Evolutionary conservation across 1,140 invertebrate genomes (phyloP), one percentile per base, ranked within the genome.

Genomic region (Rhynchophorus ferrugineus): DNA sequence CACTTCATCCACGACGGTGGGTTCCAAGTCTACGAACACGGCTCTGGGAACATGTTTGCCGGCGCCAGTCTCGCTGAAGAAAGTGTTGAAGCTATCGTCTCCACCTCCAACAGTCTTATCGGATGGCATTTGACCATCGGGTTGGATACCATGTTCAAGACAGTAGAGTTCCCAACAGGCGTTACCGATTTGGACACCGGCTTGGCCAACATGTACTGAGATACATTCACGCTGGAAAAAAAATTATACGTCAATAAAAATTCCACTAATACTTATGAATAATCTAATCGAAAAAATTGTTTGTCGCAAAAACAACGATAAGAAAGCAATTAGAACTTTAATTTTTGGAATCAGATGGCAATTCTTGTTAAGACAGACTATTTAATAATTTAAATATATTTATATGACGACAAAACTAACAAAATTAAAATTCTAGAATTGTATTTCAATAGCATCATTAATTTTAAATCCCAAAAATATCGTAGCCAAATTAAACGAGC

Each of bases 121-220:
- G 16, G 57, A 57, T 38, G 58, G 57, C 80, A 83, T 82, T 70
- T 78, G 41, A 18, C 78, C 78, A 66, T 80, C 78, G 49, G 77
- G 76, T 65, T 81, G 78, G 68, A 91, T 91, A 49, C 88, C 87
- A 75, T 93, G 90, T 71, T 94, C 83, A 58, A 75, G 47, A 46
- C 62, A 64, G 41, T 63, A 64, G 39, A 64, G 58, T 61, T 82
- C 81, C 79, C 81, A 82, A 61, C 80, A 81, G 55, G 81, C 78
- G 66, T 82, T 83, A 49, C 81, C 84, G 63, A 87, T 86, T 49
- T 64, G 79, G 22, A 78, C 75, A 37, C 80, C 80, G 18, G 80
- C 80, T 68, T 82, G 80, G 14, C 80, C 80, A 57, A 80, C 73
- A 63, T 82, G 80, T 48, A 82, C 69, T 34, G 78, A 79, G 58